A percentile compares a stretch with the other conserved stretches of the same genome.
Evolutionary conservation across 2,797 vertebrate species (phyloP).

Genomic region (Sebastolobus alascanus): DNA sequence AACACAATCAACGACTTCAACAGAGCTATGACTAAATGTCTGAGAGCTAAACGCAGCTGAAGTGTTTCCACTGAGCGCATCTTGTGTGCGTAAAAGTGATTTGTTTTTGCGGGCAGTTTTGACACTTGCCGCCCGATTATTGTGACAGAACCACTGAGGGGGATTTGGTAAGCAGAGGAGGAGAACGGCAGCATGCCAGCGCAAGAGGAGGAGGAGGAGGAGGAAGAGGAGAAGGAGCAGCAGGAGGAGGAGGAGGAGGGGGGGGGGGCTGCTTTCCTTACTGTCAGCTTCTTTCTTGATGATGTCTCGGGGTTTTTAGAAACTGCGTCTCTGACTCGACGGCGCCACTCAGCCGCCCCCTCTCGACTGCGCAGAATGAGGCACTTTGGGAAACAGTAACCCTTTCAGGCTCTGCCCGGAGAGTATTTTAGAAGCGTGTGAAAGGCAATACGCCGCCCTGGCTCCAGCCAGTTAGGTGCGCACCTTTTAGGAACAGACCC

Average conservation of each 20-base stretch:
- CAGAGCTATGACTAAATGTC: conserved; percentile 73
- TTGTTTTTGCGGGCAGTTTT: conserved; percentile 75
- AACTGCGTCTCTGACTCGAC: conserved; percentile 88
- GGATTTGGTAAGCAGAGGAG: conserved; percentile 80
- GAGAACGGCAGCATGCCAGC: conserved; percentile 71
- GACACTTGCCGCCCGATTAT: conserved; percentile 86
- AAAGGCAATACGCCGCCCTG: conserved; percentile 84
- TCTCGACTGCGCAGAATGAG: conserved; percentile 89
- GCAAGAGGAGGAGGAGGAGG: conserved; percentile 41
- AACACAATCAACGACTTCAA: conserved; percentile 78
- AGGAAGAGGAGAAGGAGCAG: conserved; percentile 37
- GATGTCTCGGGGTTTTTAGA: conserved; percentile 89
- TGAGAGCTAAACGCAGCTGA: conserved; percentile 59
- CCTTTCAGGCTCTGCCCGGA: conserved; percentile 88
- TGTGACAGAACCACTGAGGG: conserved; percentile 85
- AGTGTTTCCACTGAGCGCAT: conserved; percentile 76
- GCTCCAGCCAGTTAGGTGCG: conserved; percentile 82
- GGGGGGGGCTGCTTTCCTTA: conserved; percentile 81
- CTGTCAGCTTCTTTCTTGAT: conserved; percentile 88
- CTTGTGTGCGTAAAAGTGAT: conserved; percentile 60
- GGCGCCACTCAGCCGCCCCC: conserved; percentile 91
- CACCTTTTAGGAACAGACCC: conserved; percentile 77
- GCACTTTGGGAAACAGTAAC: conserved; percentile 89
- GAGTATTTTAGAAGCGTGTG: conserved; percentile 87
- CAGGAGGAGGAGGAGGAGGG: conserved; percentile 34